A percentile compares a stretch with the other conserved stretches of the same genome.
These are phyloP conservation scores for Hemicordylus capensis DNA, from an alignment of 2,113 vertebrate species.

Conservation along the genomic window DNA sequence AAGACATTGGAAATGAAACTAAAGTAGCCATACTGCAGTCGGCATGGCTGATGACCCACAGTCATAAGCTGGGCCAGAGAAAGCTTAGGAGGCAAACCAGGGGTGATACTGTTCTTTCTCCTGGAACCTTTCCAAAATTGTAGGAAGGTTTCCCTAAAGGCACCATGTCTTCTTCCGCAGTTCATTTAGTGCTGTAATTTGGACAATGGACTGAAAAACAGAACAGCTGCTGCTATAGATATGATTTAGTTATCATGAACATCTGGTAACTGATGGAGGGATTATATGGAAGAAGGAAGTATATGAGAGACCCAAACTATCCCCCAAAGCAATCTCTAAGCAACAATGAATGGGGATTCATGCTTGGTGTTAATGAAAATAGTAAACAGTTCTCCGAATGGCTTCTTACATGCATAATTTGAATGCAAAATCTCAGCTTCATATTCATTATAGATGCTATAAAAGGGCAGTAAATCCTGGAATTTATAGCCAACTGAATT, in stretches of 20 bases:
- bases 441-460: constrained; percentile 60
- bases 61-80: neutral
- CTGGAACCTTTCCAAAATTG: neutral
- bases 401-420: constrained; percentile 40
- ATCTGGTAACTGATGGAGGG: constrained; percentile 48
- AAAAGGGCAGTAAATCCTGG: constrained; percentile 62
- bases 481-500: constrained; percentile 65
- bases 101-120: neutral
- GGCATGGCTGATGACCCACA: neutral
- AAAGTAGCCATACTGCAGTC: neutral
- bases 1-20: neutral
- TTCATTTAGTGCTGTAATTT: constrained; percentile 26
- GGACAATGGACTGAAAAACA: constrained; percentile 28
- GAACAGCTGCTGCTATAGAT: constrained; percentile 24
- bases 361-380: constrained; percentile 45
- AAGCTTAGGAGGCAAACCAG: neutral
- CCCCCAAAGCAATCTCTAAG: constrained; percentile 41
- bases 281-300: constrained; percentile 43
- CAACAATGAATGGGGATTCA: constrained; percentile 38
- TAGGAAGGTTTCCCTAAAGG: neutral
- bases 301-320: constrained; percentile 41
- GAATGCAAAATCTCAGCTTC: constrained; percentile 63
- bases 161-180: neutral
- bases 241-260: constrained; percentile 25
- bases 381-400: constrained; percentile 51